Base-by-base conservation (phyloP, 2,113 vertebrate genomes). In the Sarotherodon lohbergeri region DNA sequence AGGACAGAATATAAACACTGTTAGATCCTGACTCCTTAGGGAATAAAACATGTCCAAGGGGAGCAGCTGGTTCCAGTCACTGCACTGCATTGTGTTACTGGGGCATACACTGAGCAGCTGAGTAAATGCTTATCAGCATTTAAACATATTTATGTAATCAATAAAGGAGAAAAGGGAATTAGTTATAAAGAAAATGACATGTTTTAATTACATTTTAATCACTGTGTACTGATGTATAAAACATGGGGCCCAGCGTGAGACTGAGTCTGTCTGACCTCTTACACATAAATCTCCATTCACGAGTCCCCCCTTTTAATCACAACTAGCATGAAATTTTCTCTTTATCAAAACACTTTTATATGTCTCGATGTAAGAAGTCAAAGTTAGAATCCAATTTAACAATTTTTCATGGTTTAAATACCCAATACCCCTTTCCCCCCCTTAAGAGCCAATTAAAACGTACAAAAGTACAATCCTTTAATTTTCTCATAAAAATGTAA, bases 401-500 rank as follows among this genome's bases (percentile, higher is more conserved):
- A 61, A 88, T 92, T 95, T 90, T 90, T 86, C 89, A 95, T 93
- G 92, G 83, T 95, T 94, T 94, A 94, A 94, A 90, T 90, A 86
- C 80, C 81, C 90, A 87, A 39, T 71, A 91, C 71, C 88, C 56
- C 1, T 80, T 89, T 76, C 22, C n/a, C 5, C n/a, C n/a, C 84
- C 56, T 90, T 88, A 90, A 95, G 95, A 95, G 89, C 86, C 92
- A 94, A 95, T 96, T 94, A 96, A 95, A 93, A 96, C 80, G 88
- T 80, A 92, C 81, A 91, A 89, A 95, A 86, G 89, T 85, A 90
- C 81, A 93, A 93, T 93, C 92, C 90, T 96, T 94, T 91, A 94
- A 95, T 95, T 95, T 95, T 95, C 94, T 94, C 92, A 96, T 95
- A 95, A 94, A 95, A 96, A 95, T 96, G 94, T 91, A 95, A 96